Percentiles rank a stretch among this genome's conserved stretches.
These are phyloP conservation scores for Platycheirus rosarum DNA, from an alignment of 2,888 invertebrate species.

Conservation along the genomic window DNA sequence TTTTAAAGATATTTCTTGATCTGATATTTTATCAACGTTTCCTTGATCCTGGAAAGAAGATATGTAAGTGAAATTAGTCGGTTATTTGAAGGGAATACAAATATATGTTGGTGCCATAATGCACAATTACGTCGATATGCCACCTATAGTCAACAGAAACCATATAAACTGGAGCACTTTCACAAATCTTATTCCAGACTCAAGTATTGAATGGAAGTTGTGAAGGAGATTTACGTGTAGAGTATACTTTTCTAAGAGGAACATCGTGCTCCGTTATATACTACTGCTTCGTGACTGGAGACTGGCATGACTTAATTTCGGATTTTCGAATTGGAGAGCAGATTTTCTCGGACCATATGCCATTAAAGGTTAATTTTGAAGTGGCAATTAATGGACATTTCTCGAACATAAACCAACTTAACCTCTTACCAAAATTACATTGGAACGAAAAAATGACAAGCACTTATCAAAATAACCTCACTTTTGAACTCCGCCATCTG, in stretches of 20 bases:
- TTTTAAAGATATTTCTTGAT: too few relatives aligned
- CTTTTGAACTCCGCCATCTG: not conserved
- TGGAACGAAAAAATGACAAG: constrained; percentile 4
- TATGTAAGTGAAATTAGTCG: too few relatives aligned
- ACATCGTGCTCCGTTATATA: constrained; percentile 2
- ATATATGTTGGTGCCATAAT: too few relatives aligned
- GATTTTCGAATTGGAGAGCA: not conserved
- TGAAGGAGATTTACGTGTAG: not conserved
- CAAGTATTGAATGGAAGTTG: not conserved
- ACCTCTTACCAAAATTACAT: not conserved
- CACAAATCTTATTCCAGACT: too few relatives aligned
- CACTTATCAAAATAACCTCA: not conserved
- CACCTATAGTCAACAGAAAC: too few relatives aligned
- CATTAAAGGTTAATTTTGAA: not conserved
- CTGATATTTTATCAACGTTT: too few relatives aligned
- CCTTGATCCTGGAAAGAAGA: too few relatives aligned
- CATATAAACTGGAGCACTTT: too few relatives aligned
- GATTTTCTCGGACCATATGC: not conserved
- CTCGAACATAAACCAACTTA: not conserved
- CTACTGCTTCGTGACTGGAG: not conserved
- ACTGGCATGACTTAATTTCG: not conserved
- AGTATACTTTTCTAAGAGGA: constrained; percentile 6
- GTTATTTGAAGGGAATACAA: too few relatives aligned
- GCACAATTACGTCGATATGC: too few relatives aligned
- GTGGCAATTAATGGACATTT: too few relatives aligned